Conservation (phyloP, 2,888 invertebrate genomes). For the Luffia ferchaultella region DNA sequence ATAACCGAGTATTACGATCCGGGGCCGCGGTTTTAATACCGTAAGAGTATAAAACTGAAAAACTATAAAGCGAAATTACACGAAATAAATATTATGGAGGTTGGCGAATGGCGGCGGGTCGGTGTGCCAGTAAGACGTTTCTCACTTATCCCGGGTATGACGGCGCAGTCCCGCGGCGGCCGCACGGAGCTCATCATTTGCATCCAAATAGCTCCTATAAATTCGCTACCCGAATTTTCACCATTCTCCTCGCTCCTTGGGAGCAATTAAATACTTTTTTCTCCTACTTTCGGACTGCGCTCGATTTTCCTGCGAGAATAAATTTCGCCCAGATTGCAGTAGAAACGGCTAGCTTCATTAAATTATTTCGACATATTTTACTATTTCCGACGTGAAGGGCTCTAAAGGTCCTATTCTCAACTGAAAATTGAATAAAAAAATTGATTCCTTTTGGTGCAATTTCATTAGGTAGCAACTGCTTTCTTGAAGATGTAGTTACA, state of each 20-base stretch:
- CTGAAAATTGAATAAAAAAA: too few species aligned
- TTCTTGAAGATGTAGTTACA: too few species aligned
- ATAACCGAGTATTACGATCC: too few species aligned
- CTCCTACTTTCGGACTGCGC: conserved; percentile 31
- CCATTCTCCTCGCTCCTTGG: conserved; percentile 55
- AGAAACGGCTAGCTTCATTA: conserved; percentile 41
- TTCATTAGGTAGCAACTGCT: too few species aligned
- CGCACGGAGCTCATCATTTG: conserved; percentile 58
- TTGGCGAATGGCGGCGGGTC: too few species aligned
- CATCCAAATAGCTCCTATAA: conserved; percentile 65
- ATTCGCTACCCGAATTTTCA: conserved; percentile 62
- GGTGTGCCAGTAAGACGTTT: conserved; percentile 52
- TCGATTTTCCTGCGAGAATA: conserved; percentile 49
- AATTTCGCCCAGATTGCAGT: conserved; percentile 52
- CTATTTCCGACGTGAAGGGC: too few species aligned
- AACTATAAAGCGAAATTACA: too few species aligned
- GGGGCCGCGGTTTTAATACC: too few species aligned
- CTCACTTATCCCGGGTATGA: conserved; percentile 58
- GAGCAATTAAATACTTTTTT: conserved; percentile 64
- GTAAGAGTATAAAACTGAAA: too few species aligned
- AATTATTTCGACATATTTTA: conserved; percentile 35
- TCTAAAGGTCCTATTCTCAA: too few species aligned
- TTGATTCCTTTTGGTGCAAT: too few species aligned
- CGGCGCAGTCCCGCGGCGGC: conserved; percentile 34
- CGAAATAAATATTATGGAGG: conserved; percentile 52